Base-by-base conservation (phyloP, 2,888 invertebrate genomes). In the Aphodius sticticus region DNA sequence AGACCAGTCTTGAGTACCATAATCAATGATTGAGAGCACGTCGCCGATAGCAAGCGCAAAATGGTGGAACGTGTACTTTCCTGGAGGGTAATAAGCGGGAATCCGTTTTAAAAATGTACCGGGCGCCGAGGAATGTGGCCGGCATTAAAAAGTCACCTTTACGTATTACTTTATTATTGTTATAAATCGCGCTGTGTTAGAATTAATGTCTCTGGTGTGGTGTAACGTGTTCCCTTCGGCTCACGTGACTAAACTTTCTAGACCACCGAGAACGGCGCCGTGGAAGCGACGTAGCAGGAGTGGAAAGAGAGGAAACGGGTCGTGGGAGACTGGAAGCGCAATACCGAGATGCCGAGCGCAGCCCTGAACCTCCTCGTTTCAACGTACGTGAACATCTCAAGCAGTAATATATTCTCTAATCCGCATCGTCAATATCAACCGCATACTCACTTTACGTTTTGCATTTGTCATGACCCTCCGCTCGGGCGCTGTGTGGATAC, bases 401-500 rank as follows among this genome's bases (percentile, higher is more conserved):
- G 77, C 79, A 77, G 81, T 79, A 82, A 84, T 82, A 81, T 83
- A 84, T 84, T 80, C 82, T 83, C 81, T 84, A 84, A 84, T 84
- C 83, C 83, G 80, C 82, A 84, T 83, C 84, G 82, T 83, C 82
- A 82, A 84, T 83, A 81, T 80, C 79, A 80, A 76, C 82, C 81
- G 80, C 81, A 81, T 81, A 81, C 80, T 81, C 81, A 78, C 80
- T 82, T 81, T 83, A 76, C 81, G 80, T 81, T 81, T 81, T 83
- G 82, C 83, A 84, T 84, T 84, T 84, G 84, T 84, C 84, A 84
- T 81, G 82, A 83, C 74, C 53, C 53, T 7, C 7, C 9, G 53
- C 9, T 53, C 7, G 7, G 53, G 53, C 53, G 3, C 26, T 3
- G 26, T 53, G 53, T 12, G 53, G 53, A 53, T 5, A 53, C 53